These are phyloP conservation scores for Spermophilus dauricus DNA, from an alignment of 2,113 vertebrate genomes.

Conservation along the genomic window DNA sequence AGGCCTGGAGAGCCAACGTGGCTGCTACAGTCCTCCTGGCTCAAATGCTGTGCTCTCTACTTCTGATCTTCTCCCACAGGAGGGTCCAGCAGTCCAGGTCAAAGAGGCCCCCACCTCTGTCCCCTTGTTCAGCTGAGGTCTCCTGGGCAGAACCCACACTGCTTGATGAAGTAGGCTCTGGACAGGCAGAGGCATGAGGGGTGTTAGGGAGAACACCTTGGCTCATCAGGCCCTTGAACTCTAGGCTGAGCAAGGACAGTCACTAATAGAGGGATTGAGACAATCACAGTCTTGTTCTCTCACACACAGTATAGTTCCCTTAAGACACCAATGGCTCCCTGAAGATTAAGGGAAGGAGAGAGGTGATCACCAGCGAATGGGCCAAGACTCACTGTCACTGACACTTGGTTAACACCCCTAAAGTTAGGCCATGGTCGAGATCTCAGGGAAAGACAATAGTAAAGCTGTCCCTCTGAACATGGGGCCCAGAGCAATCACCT, in stretches of 20 bases:
- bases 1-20: neutral
- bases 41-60: neutral
- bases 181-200: fast-evolving
- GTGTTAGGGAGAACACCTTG: neutral
- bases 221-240: neutral
- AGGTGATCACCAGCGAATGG: neutral
- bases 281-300: neutral
- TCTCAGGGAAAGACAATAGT: neutral
- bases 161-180: neutral
- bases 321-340: neutral
- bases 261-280: neutral
- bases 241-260: neutral
- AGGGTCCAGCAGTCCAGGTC: fast-evolving
- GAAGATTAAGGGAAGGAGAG: neutral
- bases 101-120: neutral
- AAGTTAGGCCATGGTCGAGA: neutral
- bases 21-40: neutral
- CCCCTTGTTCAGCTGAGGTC: neutral
- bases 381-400: too few species aligned
- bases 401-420: neutral
- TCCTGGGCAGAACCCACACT: neutral
- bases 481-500: neutral
- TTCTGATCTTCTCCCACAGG: neutral
- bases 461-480: neutral
- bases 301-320: neutral